Evolutionary conservation across 2,888 invertebrate species (phyloP).

Genomic region (Agrotis segetum): DNA sequence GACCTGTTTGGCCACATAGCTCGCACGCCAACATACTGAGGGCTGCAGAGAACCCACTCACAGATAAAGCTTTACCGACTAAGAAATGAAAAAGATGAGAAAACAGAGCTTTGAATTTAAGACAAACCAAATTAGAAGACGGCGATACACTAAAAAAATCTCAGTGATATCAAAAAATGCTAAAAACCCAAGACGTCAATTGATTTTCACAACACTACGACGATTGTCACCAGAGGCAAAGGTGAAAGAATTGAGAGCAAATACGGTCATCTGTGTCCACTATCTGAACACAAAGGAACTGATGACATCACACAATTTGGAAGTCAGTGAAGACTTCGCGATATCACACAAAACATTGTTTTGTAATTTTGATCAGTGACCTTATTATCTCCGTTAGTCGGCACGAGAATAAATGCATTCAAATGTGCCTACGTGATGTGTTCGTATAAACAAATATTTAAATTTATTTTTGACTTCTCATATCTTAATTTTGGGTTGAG

Average conservation of each 20-base stretch:
- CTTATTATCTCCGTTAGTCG: slow-evolving; percentile 66
- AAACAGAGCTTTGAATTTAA: slow-evolving; percentile 2
- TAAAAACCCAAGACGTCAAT: slow-evolving; percentile 24
- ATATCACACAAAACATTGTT: slow-evolving; percentile 74
- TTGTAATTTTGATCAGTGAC: slow-evolving; percentile 74
- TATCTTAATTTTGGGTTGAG: not conserved
- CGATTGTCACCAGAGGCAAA: slow-evolving; percentile 64
- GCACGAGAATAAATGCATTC: slow-evolving; percentile 61
- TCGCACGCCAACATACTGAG: slow-evolving; percentile 44
- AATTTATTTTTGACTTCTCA: slow-evolving; percentile 15
- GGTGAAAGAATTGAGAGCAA: slow-evolving; percentile 74
- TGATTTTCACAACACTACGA: slow-evolving; percentile 48
- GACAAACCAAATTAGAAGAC: slow-evolving; percentile 21
- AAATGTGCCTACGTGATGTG: slow-evolving; percentile 55
- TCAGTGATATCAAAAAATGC: not conserved
- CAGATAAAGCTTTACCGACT: slow-evolving; percentile 45
- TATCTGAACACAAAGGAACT: slow-evolving; percentile 81
- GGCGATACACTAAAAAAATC: slow-evolving; percentile 14
- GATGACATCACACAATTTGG: slow-evolving; percentile 79
- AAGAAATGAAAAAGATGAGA: slow-evolving; percentile 3
- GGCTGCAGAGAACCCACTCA: slow-evolving; percentile 30
- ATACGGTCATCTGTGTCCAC: slow-evolving; percentile 76
- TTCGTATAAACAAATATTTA: slow-evolving; percentile 32
- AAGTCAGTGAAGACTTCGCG: slow-evolving; percentile 69
- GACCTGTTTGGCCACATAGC: slow-evolving; percentile 70